Evolutionary conservation across 2,113 vertebrate genomes (phyloP), one percentile per base, ranked within the genome.

Genomic region (Rostratula benghalensis): DNA sequence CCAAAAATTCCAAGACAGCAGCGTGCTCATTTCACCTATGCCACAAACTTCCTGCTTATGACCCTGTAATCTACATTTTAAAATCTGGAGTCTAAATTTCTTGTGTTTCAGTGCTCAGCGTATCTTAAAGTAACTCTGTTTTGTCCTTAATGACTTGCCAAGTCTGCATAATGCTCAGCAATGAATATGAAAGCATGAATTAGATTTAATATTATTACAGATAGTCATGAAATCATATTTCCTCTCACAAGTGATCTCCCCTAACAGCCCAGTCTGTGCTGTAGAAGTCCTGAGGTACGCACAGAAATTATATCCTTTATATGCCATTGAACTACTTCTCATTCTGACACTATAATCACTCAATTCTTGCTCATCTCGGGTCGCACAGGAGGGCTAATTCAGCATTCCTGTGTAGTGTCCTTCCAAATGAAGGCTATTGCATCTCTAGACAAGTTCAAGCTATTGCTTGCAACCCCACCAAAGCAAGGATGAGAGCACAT

Each of bases 301-400:
- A 71, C 19, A 90, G 83, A 81, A 92, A 92, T 96, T 35, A 31
- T 15, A 78, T 20, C 30, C 51, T 27, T 74, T 46, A 54, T 57
- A 13, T 31, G 35, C 56, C 51, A 77, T 2, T 46, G 82, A 92
- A 67, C 68, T 85, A 5, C 83, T 87, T 31, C 93, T 94, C 69
- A 90, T 79, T 70, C 50, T 70, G 90, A 90, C 68, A 70, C 67
- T 14, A 24, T 51, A 80, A 70, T 90, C 63, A 80, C 54, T 86
- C 82, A 67, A 41, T 54, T 74, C 71, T 68, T 39, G 56, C 56
- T 81, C 73, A 59, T 30, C 50, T 39, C 0, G 1, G 75, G 45
- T 50, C 0, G 0, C 50, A 31, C 21, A 54, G 79, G 17, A 87
- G 28, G 54, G 73, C 56, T 75, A 87, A 96, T 86, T 92, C 93